These are phyloP conservation scores for Merops nubicus DNA, from an alignment of 2,113 vertebrate genomes.

Conservation along the genomic window DNA sequence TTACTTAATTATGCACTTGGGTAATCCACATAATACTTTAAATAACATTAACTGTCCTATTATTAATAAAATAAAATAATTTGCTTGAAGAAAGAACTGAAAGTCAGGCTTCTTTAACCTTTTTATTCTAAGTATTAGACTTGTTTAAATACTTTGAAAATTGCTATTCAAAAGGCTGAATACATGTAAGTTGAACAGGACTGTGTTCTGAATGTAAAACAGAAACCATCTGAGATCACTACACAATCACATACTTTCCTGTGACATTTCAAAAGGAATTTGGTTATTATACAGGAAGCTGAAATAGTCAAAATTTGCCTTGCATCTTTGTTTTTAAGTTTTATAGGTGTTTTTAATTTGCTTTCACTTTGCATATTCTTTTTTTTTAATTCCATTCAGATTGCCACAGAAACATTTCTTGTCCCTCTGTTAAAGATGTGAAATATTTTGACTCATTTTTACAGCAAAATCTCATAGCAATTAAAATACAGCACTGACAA, in stretches of 20 bases:
- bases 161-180: not conserved
- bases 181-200: not conserved
- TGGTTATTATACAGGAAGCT: not conserved
- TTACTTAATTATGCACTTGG: not conserved
- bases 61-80: conserved; percentile 28
- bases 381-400: not conserved
- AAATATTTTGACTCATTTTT: not conserved
- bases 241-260: not conserved
- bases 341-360: not conserved
- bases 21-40: not conserved
- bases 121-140: not conserved
- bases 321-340: not conserved
- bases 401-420: not conserved
- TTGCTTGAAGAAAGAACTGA: not conserved
- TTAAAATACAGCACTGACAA: not conserved
- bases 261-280: not conserved
- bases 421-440: not conserved
- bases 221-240: not conserved
- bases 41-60: not conserved
- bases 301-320: not conserved
- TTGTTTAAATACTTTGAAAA: conserved; percentile 1
- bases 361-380: not conserved
- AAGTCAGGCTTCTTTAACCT: conserved; percentile 25
- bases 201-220: not conserved
- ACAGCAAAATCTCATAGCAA: not conserved